These are phyloP conservation scores for Knipowitschia caucasica DNA, from an alignment of 2,797 vertebrate species.

Conservation along the genomic window DNA sequence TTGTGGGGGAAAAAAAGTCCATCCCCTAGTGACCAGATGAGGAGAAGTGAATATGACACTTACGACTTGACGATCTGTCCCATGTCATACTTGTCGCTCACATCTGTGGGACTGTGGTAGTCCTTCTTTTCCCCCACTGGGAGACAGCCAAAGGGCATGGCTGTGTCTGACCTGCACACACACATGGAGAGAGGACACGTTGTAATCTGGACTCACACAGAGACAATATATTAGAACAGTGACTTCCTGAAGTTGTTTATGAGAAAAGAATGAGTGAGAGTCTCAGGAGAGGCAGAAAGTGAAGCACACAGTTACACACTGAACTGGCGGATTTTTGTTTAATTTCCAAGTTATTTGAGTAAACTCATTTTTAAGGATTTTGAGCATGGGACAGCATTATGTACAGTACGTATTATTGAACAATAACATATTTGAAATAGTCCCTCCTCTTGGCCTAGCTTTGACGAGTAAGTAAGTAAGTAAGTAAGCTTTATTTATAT, in stretches of 20 bases:
- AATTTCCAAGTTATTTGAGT: no score
- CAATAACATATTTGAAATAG: no score
- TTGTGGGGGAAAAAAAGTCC: no score
- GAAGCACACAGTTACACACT: no score
- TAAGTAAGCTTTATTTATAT: no score
- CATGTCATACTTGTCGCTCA: constrained; percentile 98
- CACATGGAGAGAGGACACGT: constrained; percentile 17
- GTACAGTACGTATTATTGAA: no score
- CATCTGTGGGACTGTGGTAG: constrained; percentile 94
- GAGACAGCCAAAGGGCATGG: constrained; percentile 98
- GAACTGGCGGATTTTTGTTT: no score
- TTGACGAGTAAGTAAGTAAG: no score
- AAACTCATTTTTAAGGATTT: no score
- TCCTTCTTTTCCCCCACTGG: constrained; percentile 97
- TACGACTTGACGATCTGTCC: constrained; percentile 98
- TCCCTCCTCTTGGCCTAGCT: no score
- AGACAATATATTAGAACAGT: constrained; percentile 21
- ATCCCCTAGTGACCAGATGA: no score
- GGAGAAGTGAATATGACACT: constrained; percentile 66
- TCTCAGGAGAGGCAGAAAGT: constrained; percentile 33
- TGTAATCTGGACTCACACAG: constrained; percentile 21
- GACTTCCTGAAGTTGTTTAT: constrained; percentile 40
- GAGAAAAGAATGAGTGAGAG: constrained; percentile 26
- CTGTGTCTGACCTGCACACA: constrained; percentile 67
- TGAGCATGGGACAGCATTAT: no score